Conservation (phyloP, 1,140 invertebrate genomes). For the Meloidogyne chitwoodi region DNA sequence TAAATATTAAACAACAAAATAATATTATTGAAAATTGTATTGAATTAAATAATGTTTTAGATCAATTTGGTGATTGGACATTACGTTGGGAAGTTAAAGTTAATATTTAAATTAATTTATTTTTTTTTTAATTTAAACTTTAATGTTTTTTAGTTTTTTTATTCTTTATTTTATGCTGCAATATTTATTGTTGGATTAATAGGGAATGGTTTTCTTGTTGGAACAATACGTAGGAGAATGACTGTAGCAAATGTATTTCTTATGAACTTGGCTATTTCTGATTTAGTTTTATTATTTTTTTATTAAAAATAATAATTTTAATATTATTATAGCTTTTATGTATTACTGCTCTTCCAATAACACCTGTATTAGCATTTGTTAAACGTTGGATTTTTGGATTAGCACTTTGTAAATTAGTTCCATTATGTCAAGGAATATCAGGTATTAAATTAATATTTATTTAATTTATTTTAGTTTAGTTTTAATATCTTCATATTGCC, state of each 20-base stretch:
- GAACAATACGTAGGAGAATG: conserved; percentile 44
- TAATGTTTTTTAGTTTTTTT: conserved; percentile 43
- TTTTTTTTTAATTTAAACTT: background rate
- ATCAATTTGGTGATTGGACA: conserved; percentile 50
- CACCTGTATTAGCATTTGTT: conserved; percentile 57
- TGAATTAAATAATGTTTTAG: conserved; percentile 44
- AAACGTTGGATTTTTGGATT: conserved; percentile 49
- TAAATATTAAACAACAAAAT: background rate
- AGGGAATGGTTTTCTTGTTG: conserved; percentile 56
- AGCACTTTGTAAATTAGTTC: conserved; percentile 51
- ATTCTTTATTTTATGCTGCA: conserved; percentile 47
- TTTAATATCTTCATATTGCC: conserved; percentile 58
- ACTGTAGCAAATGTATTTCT: conserved; percentile 55
- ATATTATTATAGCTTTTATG: conserved; percentile 53
- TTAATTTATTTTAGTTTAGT: conserved; percentile 41
- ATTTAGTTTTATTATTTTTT: conserved; percentile 40
- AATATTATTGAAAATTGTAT: conserved; percentile 39
- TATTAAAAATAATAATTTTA: background rate
- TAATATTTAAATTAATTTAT: background rate
- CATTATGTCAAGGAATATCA: conserved; percentile 56
- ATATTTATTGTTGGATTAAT: conserved; percentile 58
- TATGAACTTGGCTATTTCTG: conserved; percentile 57
- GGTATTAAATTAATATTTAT: conserved; percentile 28
- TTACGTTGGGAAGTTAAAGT: conserved; percentile 49
- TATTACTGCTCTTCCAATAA: conserved; percentile 59